A percentile compares a stretch with the other conserved stretches of the same genome.
Conservation (phyloP, 2,113 vertebrate genomes). For the Gymnarchus niloticus region DNA sequence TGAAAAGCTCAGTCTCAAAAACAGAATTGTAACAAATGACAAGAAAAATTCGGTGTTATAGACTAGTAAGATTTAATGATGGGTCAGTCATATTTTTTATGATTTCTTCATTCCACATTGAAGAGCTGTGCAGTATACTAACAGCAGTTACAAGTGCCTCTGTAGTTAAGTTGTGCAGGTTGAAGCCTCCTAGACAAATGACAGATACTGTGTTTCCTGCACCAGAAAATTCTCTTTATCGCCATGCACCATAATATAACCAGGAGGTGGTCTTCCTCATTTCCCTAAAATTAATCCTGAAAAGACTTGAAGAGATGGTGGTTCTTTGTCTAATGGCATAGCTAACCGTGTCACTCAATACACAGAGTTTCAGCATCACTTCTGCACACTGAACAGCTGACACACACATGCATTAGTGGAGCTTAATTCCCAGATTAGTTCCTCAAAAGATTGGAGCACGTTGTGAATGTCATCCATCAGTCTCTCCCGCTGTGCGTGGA, state of each 20-base stretch:
- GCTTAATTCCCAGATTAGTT: constrained; percentile 8
- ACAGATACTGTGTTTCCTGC: neutral
- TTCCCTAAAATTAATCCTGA: neutral
- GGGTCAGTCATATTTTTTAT: too few relatives aligned
- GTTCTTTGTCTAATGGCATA: neutral
- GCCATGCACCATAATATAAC: neutral
- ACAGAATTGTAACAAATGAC: too few relatives aligned
- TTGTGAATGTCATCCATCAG: neutral
- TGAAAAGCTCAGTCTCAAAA: too few relatives aligned
- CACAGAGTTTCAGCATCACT: neutral
- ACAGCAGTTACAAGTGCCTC: neutral
- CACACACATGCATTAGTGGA: constrained; percentile 4
- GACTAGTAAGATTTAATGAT: too few relatives aligned
- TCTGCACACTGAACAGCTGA: neutral
- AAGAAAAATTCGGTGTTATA: too few relatives aligned
- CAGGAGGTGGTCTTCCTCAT: neutral
- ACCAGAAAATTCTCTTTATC: neutral
- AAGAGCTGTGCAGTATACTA: neutral
- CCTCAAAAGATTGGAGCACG: constrained; percentile 1
- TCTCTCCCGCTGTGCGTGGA: neutral
- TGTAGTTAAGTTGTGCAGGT: neutral
- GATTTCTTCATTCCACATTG: too few relatives aligned
- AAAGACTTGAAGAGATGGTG: neutral
- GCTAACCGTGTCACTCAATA: neutral
- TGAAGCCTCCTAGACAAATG: neutral